Evolutionary conservation across 2,113 vertebrate species (phyloP).

Genomic region (Saguinus imperator): DNA sequence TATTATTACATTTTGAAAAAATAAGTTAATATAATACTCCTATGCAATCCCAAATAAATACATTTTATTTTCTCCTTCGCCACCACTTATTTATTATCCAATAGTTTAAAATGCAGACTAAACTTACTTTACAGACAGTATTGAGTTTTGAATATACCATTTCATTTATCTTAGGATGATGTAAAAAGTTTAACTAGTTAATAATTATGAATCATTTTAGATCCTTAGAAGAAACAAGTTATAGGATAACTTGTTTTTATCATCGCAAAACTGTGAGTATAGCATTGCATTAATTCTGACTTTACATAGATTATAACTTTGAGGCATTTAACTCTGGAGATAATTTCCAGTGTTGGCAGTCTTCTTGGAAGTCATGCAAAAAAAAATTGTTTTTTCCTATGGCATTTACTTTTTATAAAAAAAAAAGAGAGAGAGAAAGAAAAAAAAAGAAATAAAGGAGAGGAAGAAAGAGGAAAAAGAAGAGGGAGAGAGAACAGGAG

Average conservation of each 20-base stretch:
- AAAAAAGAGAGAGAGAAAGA: too few species aligned
- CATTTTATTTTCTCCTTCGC: neutral
- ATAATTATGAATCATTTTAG: slow-evolving; percentile 49
- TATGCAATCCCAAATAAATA: neutral
- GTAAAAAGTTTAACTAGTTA: slow-evolving; percentile 58
- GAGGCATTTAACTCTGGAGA: slow-evolving; percentile 37
- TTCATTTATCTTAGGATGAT: neutral
- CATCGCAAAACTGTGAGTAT: slow-evolving; percentile 42
- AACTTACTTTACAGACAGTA: neutral
- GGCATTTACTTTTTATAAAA: too few species aligned
- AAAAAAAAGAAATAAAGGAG: too few species aligned
- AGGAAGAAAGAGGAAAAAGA: too few species aligned
- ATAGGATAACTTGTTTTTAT: neutral
- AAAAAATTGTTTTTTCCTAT: neutral
- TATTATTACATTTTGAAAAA: neutral
- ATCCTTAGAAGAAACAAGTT: slow-evolving; percentile 31
- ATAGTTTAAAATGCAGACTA: neutral
- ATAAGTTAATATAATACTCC: neutral
- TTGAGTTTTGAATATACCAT: neutral
- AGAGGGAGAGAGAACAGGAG: too few species aligned
- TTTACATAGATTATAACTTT: slow-evolving; percentile 48
- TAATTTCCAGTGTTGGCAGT: slow-evolving; percentile 4
- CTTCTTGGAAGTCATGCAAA: slow-evolving; percentile 30
- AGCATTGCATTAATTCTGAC: slow-evolving; percentile 45
- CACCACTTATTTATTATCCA: neutral